Base-by-base conservation (phyloP, 2,113 vertebrate species). In the Bos indicus region DNA sequence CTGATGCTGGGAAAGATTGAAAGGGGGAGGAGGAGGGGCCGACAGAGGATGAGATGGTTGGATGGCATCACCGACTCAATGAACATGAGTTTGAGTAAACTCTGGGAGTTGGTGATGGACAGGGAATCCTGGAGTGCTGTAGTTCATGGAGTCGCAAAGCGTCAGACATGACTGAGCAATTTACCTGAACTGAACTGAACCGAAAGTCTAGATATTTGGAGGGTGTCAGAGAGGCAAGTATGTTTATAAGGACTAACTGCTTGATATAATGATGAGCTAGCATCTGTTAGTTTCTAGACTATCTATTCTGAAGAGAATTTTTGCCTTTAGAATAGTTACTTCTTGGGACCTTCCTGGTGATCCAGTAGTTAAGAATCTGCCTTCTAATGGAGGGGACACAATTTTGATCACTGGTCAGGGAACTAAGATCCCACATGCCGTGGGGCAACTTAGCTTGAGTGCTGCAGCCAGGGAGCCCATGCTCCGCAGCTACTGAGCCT, bases 401-500 rank as follows among this genome's bases (percentile, higher is more conserved):
- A 40, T 36, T 74, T 40, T 25, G n/a, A 74, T 25, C 2, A 11
- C 21, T 40, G 5, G 21, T 74, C 36, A 74, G 36, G 67, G 67
- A 74, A 40, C 4, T 74, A 74, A 74, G 5, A 40, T 2, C 67
- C 10, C 36, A 74, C 1, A 3, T 74, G 19, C n/a, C 0, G 0
- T 13, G 21, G 36, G 36, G 36, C n/a, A 40, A 40, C 67, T 74
- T 40, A 74, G 67, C 36, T 25, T 25, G 36, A 74, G 11, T 40
- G 36, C 67, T 74, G 21, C 21, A 74, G 36, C 67, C 40, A 40
- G 67, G 23, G 23, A 74, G 5, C n/a, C 8, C 64, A 36, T 36
- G 17, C 33, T 8, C 4, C 0, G 1, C n/a, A 36, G 21, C n/a
- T 5, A 9, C n/a, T 36, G 64, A 36, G 16, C 8, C 64, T 71